Conservation (phyloP, 2,888 invertebrate genomes). For the Elegia similella region DNA sequence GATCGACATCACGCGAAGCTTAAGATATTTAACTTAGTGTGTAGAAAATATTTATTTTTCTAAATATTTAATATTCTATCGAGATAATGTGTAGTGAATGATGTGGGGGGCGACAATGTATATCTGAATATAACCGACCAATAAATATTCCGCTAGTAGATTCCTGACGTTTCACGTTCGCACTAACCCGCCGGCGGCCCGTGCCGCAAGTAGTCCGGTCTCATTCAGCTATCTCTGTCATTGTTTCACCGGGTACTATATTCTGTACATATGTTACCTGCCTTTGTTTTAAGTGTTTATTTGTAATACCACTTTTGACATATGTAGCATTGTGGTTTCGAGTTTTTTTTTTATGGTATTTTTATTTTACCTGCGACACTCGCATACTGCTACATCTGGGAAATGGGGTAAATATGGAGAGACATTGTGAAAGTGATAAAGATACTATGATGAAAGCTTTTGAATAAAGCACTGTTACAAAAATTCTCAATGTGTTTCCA, state of each 20-base stretch:
- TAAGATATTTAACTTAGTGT: conserved; percentile 78
- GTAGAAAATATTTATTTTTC: conserved; percentile 82
- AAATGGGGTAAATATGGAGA: conserved; percentile 87
- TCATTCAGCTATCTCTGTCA: conserved; percentile 58
- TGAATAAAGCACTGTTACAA: conserved; percentile 86
- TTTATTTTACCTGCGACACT: conserved; percentile 69
- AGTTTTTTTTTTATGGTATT: conserved; percentile 66
- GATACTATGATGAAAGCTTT: conserved; percentile 80
- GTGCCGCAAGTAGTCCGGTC: conserved; percentile 1
- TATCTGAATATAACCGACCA: conserved; percentile 52
- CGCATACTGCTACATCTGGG: conserved; percentile 82
- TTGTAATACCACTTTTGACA: conserved; percentile 83
- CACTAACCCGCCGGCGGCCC: background rate
- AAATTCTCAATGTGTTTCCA: conserved; percentile 86
- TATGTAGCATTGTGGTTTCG: conserved; percentile 79
- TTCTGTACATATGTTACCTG: conserved; percentile 79
- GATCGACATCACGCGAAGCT: conserved; percentile 77
- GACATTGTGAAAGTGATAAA: conserved; percentile 85
- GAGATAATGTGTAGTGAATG: conserved; percentile 81
- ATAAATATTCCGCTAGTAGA: conserved; percentile 29
- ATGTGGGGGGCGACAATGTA: conserved; percentile 73
- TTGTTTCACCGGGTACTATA: conserved; percentile 76
- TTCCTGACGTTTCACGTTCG: background rate
- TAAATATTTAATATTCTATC: conserved; percentile 79
- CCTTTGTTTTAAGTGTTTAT: conserved; percentile 80